Percentiles rank a stretch among this genome's conserved stretches.
Evolutionary conservation across 2,888 invertebrate species (phyloP).

Genomic region (Lydus trimaculatus): DNA sequence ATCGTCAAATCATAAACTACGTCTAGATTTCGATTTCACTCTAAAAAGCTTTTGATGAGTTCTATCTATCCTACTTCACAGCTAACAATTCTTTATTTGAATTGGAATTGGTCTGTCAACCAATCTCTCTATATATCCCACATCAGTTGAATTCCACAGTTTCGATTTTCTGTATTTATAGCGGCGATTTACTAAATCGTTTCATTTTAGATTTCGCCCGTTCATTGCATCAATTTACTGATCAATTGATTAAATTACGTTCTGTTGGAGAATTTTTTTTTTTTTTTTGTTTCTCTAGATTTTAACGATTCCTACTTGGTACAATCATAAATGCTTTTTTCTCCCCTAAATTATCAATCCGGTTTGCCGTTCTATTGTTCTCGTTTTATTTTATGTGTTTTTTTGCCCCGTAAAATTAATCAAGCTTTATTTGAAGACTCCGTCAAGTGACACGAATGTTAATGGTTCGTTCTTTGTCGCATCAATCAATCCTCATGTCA

Average conservation of each 20-base stretch:
- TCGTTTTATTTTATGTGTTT: not conserved
- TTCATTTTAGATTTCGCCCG: conserved; percentile 27
- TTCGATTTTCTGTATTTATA: conserved; percentile 35
- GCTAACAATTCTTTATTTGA: conserved; percentile 25
- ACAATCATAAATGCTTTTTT: not conserved
- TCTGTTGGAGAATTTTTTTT: conserved; percentile 12
- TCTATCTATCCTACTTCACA: not conserved
- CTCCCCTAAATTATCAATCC: not conserved
- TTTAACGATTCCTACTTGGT: not conserved
- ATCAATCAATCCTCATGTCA: conserved; percentile 17
- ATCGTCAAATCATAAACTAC: conserved; percentile 3
- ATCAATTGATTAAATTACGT: conserved; percentile 33
- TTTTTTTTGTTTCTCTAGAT: not conserved
- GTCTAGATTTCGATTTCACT: conserved; percentile 17
- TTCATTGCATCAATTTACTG: conserved; percentile 34
- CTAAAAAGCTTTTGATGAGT: conserved; percentile 8
- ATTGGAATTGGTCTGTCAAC: conserved; percentile 23
- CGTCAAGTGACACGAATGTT: conserved; percentile 7
- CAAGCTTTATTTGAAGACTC: not conserved
- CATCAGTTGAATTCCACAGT: conserved; percentile 21
- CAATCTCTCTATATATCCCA: conserved; percentile 19
- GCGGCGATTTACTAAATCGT: conserved; percentile 32
- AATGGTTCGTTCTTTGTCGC: conserved; percentile 1
- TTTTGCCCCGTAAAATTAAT: not conserved
- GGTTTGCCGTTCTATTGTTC: not conserved